Evolutionary conservation across 2,113 vertebrate species (phyloP), one percentile per base, ranked within the genome.

Genomic region (Polypterus bichir): DNA sequence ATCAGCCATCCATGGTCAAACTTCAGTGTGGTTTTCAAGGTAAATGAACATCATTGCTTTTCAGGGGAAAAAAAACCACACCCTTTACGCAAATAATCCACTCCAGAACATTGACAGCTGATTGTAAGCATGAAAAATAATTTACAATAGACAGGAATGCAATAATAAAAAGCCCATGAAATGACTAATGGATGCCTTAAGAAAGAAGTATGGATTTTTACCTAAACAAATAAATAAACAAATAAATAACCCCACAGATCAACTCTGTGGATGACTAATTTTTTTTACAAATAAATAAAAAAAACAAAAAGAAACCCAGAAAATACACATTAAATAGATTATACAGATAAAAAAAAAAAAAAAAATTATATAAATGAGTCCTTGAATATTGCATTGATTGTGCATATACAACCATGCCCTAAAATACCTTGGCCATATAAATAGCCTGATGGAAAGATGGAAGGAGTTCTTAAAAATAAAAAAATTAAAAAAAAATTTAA

Each of bases 341-440:
- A 84, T 88, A 91, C 88, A 93, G 81, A 73, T 69, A 77, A 79
- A 77, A 65, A 75, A 49, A 62, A 77, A 79, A 77, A 65, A 75
- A 49, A 62, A 67, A 65, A 69, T 69, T 53, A 48, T 59, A 74
- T 63, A 76, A 66, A 69, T 74, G 74, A 87, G 85, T 83, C 80
- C 76, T 91, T 89, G 86, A 86, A 89, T 90, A 92, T 92, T 95
- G 92, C 91, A 94, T 93, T 93, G 92, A 87, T 92, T 89, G 91
- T 94, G 91, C 91, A 92, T 90, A 82, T 83, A 86, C 87, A 79
- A 76, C 75, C 76, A 80, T 81, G 83, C 83, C 82, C 82, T 82
- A 79, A 84, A 81, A 76, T 75, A 64, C 68, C 72, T 77, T 74
- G 74, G 71, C 6, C 61, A 65, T 64, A 74, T 76, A 74, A 72